These are phyloP conservation scores for Eulimnadia texana DNA, from an alignment of 1,140 invertebrate genomes.

Conservation along the genomic window DNA sequence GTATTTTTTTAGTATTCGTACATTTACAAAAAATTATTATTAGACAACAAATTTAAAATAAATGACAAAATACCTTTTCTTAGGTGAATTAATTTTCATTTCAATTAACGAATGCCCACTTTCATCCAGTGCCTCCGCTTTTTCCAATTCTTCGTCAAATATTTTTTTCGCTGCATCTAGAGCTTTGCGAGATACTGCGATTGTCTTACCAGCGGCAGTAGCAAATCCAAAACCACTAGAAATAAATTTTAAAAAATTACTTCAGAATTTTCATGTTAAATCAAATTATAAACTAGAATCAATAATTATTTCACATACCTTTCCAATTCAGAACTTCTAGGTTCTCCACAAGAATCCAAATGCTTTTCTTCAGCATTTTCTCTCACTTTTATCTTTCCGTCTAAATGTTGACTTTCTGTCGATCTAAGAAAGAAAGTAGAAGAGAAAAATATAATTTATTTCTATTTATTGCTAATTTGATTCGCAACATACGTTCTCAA, in stretches of 20 bases:
- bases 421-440: no score
- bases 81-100: not conserved
- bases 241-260: not conserved
- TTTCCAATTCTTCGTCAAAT: not conserved
- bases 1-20: no score
- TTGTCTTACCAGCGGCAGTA: not conserved
- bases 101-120: not conserved
- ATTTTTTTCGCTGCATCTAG: not conserved
- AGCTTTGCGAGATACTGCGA: not conserved
- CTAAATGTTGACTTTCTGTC: not conserved
- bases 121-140: not conserved
- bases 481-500: no score
- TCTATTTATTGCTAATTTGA: no score
- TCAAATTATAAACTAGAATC: no score
- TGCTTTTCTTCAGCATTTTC: not conserved
- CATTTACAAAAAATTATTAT: no score
- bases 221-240: not conserved
- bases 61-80: not conserved
- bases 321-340: no score
- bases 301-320: no score
- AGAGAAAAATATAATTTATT: no score
- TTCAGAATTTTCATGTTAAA: no score
- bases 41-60: no score
- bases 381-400: not conserved
- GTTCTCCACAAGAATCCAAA: no score